A percentile compares a stretch with the other conserved stretches of the same genome.
Evolutionary conservation across 2,797 vertebrate genomes (phyloP).

Genomic region (Tragopan temminckii): DNA sequence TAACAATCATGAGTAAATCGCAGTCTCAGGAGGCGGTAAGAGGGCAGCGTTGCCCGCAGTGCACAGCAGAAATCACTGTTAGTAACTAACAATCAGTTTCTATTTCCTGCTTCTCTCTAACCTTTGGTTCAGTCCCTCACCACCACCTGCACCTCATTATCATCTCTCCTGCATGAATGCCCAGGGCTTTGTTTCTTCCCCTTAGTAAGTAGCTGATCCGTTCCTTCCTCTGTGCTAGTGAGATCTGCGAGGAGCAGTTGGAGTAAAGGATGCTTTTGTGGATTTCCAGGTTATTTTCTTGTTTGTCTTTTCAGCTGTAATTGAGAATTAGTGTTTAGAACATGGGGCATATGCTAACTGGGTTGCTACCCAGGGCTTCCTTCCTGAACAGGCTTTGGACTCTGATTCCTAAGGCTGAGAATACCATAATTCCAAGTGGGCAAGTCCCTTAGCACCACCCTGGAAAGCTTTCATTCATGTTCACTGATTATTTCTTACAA

Average conservation of each 20-base stretch:
- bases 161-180: conserved; percentile 71
- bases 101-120: conserved; percentile 84
- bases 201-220: not conserved
- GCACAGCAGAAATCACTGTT: conserved; percentile 99
- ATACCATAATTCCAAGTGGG: not conserved
- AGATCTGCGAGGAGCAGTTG: conserved; percentile 5
- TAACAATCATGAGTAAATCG: conserved; percentile 99
- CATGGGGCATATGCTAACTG: not conserved
- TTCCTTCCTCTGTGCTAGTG: not conserved
- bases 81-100: conserved; percentile 95
- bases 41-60: conserved; percentile 99
- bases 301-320: not conserved
- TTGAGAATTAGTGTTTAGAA: not conserved
- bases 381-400: not conserved
- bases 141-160: conserved; percentile 65
- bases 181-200: conserved; percentile 48
- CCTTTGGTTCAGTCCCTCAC: conserved; percentile 69
- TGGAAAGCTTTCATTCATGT: not conserved
- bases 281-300: not conserved
- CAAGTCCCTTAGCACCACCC: not conserved
- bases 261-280: not conserved
- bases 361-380: not conserved
- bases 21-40: conserved; percentile 98
- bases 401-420: not conserved
- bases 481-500: not conserved